Percentiles rank a stretch among this genome's conserved stretches.
These are phyloP conservation scores for Enteromius anoplus DNA, from an alignment of 2,797 vertebrate species.

Conservation along the genomic window DNA sequence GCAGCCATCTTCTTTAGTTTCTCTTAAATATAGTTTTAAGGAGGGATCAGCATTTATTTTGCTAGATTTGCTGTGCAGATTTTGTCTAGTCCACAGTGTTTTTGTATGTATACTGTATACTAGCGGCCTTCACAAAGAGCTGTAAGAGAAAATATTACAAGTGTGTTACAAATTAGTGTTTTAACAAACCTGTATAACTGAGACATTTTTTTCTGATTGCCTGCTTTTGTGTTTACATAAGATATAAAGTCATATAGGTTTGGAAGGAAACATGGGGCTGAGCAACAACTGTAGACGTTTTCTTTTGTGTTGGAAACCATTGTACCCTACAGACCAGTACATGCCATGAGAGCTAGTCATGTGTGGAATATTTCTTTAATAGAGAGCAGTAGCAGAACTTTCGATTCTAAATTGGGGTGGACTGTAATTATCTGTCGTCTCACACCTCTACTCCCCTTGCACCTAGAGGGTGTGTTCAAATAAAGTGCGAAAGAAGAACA, in stretches of 20 bases:
- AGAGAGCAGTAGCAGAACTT: background rate
- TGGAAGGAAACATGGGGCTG: background rate
- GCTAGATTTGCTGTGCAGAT: background rate
- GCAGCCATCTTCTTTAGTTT: background rate
- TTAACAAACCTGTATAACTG: background rate
- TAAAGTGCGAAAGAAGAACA: background rate
- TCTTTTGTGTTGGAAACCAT: constrained; percentile 3
- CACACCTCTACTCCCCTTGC: constrained; percentile 39
- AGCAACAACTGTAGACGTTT: background rate
- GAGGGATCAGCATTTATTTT: constrained; percentile 22
- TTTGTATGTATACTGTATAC: constrained; percentile 26
- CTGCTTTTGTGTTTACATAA: background rate
- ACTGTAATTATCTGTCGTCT: constrained; percentile 41
- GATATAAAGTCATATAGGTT: background rate
- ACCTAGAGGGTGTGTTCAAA: constrained; percentile 42
- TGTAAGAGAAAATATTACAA: constrained; percentile 36
- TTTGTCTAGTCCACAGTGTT: constrained; percentile 28
- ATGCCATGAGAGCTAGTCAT: background rate
- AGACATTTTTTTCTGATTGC: background rate
- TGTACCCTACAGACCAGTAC: constrained; percentile 34
- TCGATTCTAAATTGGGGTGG: background rate
- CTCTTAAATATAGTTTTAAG: background rate
- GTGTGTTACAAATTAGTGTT: constrained; percentile 54
- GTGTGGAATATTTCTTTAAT: constrained; percentile 1
- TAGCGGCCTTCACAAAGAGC: constrained; percentile 24